Percentiles rank a stretch among this genome's conserved stretches.
These are phyloP conservation scores for Scaeva pyrastri DNA, from an alignment of 2,888 invertebrate genomes.

Conservation along the genomic window DNA sequence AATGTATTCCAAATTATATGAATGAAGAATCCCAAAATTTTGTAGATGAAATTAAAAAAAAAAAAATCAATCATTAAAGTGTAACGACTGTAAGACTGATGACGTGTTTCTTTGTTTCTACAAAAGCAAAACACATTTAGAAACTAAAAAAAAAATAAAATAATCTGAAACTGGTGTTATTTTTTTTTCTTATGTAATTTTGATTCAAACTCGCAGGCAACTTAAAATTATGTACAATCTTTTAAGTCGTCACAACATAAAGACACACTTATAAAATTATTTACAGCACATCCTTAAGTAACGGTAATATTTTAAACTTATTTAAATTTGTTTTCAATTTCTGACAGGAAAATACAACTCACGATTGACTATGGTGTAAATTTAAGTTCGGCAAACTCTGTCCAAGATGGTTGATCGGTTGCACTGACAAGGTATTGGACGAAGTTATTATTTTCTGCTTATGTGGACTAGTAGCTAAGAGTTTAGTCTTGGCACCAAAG, in stretches of 20 bases:
- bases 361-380: constrained; percentile 82
- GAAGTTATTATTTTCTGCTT: constrained; percentile 84
- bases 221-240: constrained; percentile 23
- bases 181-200: not conserved
- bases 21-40: not conserved
- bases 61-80: not conserved
- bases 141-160: not conserved
- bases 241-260: constrained; percentile 34
- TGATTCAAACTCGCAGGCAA: constrained; percentile 53
- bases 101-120: constrained; percentile 7
- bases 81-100: not conserved
- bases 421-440: constrained; percentile 90
- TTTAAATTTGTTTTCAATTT: not conserved
- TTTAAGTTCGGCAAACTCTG: constrained; percentile 92
- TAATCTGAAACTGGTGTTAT: not conserved
- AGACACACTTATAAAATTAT: constrained; percentile 44
- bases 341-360: constrained; percentile 76
- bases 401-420: constrained; percentile 88
- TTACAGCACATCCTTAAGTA: constrained; percentile 58
- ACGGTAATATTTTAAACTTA: constrained; percentile 27
- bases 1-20: too few relatives aligned
- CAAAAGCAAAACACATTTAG: constrained; percentile 23
- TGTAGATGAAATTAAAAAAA: not conserved
- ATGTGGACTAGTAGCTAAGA: constrained; percentile 83
- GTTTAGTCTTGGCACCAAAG: constrained; percentile 57